These are phyloP conservation scores for Mesodorylaimus sp. DNA, from an alignment of 2,888 invertebrate genomes.

Conservation along the genomic window DNA sequence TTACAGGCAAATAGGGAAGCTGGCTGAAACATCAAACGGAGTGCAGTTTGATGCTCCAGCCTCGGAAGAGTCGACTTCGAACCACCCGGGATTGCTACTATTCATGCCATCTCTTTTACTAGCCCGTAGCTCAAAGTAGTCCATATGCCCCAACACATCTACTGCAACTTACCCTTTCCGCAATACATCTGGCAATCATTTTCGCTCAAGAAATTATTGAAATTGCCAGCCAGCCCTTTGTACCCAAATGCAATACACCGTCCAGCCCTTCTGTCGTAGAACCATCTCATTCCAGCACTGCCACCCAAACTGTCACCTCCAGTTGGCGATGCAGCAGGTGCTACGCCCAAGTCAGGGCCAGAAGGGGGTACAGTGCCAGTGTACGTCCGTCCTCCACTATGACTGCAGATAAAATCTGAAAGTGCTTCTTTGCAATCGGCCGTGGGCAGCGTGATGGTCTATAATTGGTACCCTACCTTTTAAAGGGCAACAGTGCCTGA, in stretches of 20 bases:
- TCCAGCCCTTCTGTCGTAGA: neutral
- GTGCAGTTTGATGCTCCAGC: too few relatives aligned
- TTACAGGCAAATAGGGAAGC: too few relatives aligned
- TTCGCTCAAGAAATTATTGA: conserved; percentile 24
- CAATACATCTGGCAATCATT: conserved; percentile 17
- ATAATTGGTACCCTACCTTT: too few relatives aligned
- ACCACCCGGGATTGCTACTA: too few relatives aligned
- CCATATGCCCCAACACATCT: neutral
- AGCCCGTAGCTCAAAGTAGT: too few relatives aligned
- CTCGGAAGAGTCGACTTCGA: too few relatives aligned
- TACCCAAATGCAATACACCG: conserved; percentile 23
- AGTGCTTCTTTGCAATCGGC: too few relatives aligned
- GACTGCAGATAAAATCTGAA: neutral
- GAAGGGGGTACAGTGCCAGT: too few relatives aligned
- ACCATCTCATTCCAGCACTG: neutral
- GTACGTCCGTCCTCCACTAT: neutral
- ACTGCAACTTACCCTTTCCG: neutral
- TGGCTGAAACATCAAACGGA: too few relatives aligned
- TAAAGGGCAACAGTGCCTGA: too few relatives aligned
- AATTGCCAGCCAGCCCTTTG: conserved; percentile 27
- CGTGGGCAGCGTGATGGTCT: too few relatives aligned
- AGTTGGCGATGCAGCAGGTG: neutral
- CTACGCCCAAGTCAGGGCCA: neutral
- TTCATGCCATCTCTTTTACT: too few relatives aligned
- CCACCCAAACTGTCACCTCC: neutral